A percentile compares a stretch with the other conserved stretches of the same genome.
Evolutionary conservation across 2,113 vertebrate species (phyloP).

Genomic region (Probosciger aterrimus): DNA sequence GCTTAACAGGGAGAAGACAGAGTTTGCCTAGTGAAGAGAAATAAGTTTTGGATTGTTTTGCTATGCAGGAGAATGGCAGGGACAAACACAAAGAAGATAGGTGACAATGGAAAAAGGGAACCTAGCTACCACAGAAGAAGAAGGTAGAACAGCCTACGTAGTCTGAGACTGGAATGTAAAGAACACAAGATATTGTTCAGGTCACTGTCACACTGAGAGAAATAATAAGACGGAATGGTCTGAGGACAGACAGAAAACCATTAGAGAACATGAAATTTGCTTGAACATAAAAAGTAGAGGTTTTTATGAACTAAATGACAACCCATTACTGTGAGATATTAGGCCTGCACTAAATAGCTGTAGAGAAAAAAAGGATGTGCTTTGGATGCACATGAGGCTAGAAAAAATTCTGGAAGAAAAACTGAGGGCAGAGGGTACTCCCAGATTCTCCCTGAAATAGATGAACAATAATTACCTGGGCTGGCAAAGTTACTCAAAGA

Average conservation of each 20-base stretch:
- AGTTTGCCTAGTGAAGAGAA: background rate
- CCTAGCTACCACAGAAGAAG: fast-evolving
- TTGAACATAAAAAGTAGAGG: background rate
- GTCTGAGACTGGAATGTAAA: background rate
- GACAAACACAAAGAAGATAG: background rate
- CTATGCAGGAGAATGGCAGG: background rate
- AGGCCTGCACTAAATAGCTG: background rate
- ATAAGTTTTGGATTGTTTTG: background rate
- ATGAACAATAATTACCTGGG: background rate
- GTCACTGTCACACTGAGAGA: background rate
- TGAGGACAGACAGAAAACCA: background rate
- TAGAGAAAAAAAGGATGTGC: background rate
- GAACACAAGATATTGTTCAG: background rate
- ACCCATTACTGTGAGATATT: background rate
- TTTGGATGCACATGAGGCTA: fast-evolving
- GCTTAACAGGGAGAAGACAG: background rate
- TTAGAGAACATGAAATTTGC: background rate
- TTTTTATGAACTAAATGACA: background rate
- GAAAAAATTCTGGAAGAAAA: background rate
- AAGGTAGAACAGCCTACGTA: fast-evolving
- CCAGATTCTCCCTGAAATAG: background rate
- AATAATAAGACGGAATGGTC: background rate
- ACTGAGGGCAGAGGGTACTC: background rate
- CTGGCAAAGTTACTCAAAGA: background rate
- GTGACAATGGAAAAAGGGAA: background rate